Conservation (phyloP, 2,888 invertebrate genomes). For the Netelia virgata region DNA sequence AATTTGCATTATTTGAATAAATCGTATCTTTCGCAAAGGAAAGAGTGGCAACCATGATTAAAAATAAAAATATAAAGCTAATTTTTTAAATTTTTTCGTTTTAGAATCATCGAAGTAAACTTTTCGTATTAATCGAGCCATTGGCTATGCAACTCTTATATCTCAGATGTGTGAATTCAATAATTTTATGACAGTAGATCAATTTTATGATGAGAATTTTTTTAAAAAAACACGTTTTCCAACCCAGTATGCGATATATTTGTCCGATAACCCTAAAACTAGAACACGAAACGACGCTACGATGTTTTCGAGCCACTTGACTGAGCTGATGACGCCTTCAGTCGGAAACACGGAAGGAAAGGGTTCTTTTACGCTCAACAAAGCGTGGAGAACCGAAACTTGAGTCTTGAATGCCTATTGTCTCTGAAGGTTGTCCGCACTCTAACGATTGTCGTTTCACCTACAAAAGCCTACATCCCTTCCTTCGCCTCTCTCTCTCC, state of each 20-base stretch:
- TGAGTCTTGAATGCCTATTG: constrained; percentile 53
- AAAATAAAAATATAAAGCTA: too few species aligned
- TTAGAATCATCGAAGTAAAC: too few species aligned
- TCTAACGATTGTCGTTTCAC: constrained; percentile 48
- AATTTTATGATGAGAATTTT: not conserved
- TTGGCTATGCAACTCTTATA: too few species aligned
- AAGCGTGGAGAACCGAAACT: constrained; percentile 48
- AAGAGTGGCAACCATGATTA: too few species aligned
- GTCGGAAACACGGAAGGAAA: constrained; percentile 38
- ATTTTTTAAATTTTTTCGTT: too few species aligned
- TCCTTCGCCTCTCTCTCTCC: constrained; percentile 10
- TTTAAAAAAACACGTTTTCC: not conserved
- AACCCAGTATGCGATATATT: not conserved
- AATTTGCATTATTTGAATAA: too few species aligned
- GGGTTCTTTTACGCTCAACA: constrained; percentile 45
- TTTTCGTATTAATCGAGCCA: too few species aligned
- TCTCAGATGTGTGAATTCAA: too few species aligned
- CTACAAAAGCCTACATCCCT: not conserved
- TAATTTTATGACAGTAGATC: too few species aligned
- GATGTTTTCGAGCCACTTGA: constrained; percentile 43
- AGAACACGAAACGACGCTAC: constrained; percentile 12
- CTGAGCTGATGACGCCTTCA: constrained; percentile 50
- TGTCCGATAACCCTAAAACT: not conserved
- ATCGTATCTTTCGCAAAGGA: too few species aligned
- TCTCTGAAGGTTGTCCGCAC: constrained; percentile 47